Evolutionary conservation across 2,797 vertebrate species (phyloP), one percentile per base, ranked within the genome.

Genomic region (Phalanger gymnotis): DNA sequence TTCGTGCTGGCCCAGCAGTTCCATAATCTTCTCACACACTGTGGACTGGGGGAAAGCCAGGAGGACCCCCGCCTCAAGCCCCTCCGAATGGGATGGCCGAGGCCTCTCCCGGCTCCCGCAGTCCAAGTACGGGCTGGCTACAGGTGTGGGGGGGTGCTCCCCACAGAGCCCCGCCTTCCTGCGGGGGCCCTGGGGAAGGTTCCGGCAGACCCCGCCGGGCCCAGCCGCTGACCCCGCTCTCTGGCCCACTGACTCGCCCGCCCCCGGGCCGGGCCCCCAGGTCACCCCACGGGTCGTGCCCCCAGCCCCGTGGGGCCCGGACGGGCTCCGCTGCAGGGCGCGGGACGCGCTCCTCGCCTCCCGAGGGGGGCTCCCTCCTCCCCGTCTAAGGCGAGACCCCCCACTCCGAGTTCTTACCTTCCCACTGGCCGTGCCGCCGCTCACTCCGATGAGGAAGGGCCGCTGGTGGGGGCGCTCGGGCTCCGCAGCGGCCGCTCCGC

Each of bases 21-120:
- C 99, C 99, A 99, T 99, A 98, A 99, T 99, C 98, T 99, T 99
- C 98, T 99, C 99, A n/a, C 99, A 99, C 53, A 99, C 99, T 22
- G 99, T 99, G 28, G 99, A 99, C 99, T 99, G 98, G 89, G 94
- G 81, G 27, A 54, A 6, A 93, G 7, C 87, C 53, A 93, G 53
- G 5, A 58, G 31, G 92, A 22, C 2, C 16, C 56, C 34, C 16
- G 19, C 91, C 89, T 92, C 56, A 57, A 52, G 13, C 51, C 31
- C 4, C 91, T 14, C 51, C 1, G 5, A 56, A 73, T 0, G 34
- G 52, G 31, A 9, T 2, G 13, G 56, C 52, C 91, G 7, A 47
- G 27, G 27, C 40, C 90, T 52, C 13, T 57, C 34, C 92, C 5
- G 13, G 13, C 34, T n/a, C 25, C 93, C 0, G 54, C 51, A 25